Conservation (phyloP, 2,888 invertebrate genomes). For the Balanococcus diminutus region DNA sequence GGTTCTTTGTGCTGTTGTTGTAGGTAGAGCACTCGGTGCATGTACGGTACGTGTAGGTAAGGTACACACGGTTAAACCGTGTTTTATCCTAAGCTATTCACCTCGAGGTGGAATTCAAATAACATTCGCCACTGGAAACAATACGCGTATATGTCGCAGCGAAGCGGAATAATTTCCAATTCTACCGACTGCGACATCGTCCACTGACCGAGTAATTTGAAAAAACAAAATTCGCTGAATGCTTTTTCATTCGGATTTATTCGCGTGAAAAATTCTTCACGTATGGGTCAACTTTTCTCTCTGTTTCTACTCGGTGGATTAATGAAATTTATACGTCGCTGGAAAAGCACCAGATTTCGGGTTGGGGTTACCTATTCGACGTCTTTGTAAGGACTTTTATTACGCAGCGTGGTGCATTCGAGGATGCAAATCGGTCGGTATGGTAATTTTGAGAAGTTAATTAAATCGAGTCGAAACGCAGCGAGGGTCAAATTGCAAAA, state of each 20-base stretch:
- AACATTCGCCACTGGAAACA: conserved; percentile 8
- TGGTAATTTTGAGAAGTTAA: background rate
- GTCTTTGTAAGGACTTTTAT: background rate
- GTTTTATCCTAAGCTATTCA: background rate
- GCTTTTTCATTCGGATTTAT: background rate
- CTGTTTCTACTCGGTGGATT: background rate
- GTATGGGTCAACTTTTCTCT: background rate
- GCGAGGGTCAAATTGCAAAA: background rate
- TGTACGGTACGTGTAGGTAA: background rate
- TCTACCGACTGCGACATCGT: conserved; percentile 5
- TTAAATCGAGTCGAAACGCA: background rate
- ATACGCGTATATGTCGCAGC: background rate
- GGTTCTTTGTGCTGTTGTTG: too few relatives aligned
- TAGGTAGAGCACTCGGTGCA: background rate
- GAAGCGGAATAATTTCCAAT: conserved; percentile 24
- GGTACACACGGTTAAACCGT: background rate
- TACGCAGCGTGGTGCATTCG: background rate
- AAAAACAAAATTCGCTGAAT: conserved; percentile 29
- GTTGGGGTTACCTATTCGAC: background rate
- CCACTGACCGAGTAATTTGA: conserved; percentile 14
- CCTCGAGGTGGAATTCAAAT: conserved; percentile 21
- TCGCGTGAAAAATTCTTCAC: conserved; percentile 24
- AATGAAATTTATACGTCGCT: background rate
- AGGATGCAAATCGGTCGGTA: background rate
- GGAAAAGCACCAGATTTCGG: too few relatives aligned